These are phyloP conservation scores for Pantherophis vulpinus DNA, from an alignment of 2,797 vertebrate genomes.

Conservation along the genomic window DNA sequence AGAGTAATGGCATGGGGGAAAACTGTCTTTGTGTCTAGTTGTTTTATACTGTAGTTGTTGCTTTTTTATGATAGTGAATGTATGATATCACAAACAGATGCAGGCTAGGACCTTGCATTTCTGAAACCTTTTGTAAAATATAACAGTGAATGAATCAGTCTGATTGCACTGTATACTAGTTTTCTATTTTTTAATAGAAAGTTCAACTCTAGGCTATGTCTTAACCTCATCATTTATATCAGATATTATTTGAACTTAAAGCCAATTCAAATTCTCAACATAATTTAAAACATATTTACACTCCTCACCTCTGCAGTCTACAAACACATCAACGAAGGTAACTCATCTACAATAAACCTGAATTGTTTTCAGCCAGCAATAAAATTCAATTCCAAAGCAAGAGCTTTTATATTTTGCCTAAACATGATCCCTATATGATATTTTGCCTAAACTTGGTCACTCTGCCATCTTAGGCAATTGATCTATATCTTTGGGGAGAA, in stretches of 20 bases:
- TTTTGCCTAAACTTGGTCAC: background rate
- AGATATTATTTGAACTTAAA: conserved; percentile 52
- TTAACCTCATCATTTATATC: conserved; percentile 50
- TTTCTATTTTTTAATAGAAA: conserved; percentile 32
- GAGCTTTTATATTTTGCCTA: conserved; percentile 2
- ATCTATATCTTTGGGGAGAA: background rate
- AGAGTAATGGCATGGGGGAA: no score
- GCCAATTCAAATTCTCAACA: conserved; percentile 42
- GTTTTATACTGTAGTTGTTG: no score
- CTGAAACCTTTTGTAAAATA: background rate
- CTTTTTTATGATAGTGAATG: background rate
- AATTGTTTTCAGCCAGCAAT: no score
- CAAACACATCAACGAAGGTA: conserved; percentile 32
- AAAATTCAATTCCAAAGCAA: background rate
- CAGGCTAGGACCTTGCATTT: background rate
- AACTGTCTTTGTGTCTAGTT: no score
- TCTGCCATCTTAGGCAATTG: conserved; percentile 18
- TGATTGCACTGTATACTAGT: conserved; percentile 21
- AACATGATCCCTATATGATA: no score
- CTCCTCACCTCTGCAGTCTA: conserved; percentile 37
- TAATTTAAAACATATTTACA: conserved; percentile 56
- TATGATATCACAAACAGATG: background rate
- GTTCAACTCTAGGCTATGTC: conserved; percentile 38
- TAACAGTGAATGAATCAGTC: conserved; percentile 15
- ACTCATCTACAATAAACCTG: background rate